Evolutionary conservation across 1,140 invertebrate genomes (phyloP), one percentile per base, ranked within the genome.

Genomic region (Drosophila micromelanica): DNA sequence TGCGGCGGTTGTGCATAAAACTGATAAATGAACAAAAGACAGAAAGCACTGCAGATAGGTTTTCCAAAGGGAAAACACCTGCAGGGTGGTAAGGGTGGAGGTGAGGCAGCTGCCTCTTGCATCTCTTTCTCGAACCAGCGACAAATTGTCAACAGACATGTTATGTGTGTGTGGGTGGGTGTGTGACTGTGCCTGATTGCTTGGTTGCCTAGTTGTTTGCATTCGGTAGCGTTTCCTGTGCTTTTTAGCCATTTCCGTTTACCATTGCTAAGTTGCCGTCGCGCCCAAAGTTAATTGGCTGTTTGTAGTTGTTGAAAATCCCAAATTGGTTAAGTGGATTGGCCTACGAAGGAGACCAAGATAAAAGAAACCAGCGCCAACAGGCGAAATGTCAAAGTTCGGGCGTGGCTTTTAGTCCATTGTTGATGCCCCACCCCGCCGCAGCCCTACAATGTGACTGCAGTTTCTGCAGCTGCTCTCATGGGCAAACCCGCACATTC

Each of bases 281-380:
- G 46, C 60, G 60, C 51, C 78, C 75, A 68, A 81, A 87, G 63
- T 82, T 87, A 86, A 86, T 87, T 86, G 82, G 71, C 73, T 82
- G 73, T 87, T 78, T 82, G 68, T 87, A 76, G 62, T 65, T 79
- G 59, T 40, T 71, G 37, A 78, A 73, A 73, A 69, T 76, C 67
- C 71, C 71, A 57, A 86, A 87, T 81, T 87, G 82, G 78, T 73
- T 80, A 64, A 64, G 77, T 63, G 72, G 27, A 74, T 74, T 70
- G 65, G 56, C 57, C 71, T 49, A 30, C 42, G 15, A 49, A 27
- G 17, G 5, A 56, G 38, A 13, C 43, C 74, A 69, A 62, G 62
- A 77, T 64, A 67, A 62, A 74, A 52, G 56, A 7, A 13, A 46
- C 30, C 7, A 51, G 11, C 13, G 12, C 38, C 45, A 37, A 35